A percentile compares a stretch with the other conserved stretches of the same genome.
These are phyloP conservation scores for Pyrgus malvae DNA, from an alignment of 2,888 invertebrate species.

Conservation along the genomic window DNA sequence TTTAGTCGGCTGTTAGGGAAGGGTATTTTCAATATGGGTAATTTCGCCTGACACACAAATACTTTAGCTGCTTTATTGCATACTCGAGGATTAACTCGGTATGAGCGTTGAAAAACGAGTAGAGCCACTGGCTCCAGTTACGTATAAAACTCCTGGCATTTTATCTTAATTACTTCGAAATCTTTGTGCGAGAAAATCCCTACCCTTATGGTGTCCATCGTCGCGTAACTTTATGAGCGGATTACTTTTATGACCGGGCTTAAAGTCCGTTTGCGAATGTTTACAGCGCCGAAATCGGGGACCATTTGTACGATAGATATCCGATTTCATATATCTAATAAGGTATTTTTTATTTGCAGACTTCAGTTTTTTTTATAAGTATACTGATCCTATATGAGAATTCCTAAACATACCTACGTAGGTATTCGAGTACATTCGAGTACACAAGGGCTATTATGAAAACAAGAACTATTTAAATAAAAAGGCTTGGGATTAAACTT, in stretches of 20 bases:
- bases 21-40: conserved; percentile 81
- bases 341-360: background rate
- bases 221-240: conserved; percentile 79
- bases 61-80: conserved; percentile 79
- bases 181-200: conserved; percentile 77
- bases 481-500: too few species aligned
- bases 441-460: too few species aligned
- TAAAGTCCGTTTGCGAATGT: conserved; percentile 78
- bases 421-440: too few species aligned
- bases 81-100: conserved; percentile 77
- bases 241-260: conserved; percentile 80
- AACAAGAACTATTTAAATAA: too few species aligned
- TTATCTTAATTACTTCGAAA: conserved; percentile 81
- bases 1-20: conserved; percentile 73
- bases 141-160: conserved; percentile 74
- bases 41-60: conserved; percentile 77
- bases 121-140: conserved; percentile 56
- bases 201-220: conserved; percentile 80
- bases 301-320: conserved; percentile 51
- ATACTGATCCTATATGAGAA: too few species aligned
- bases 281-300: conserved; percentile 66
- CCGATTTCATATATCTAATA: conserved; percentile 38
- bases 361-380: background rate
- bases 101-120: conserved; percentile 76
- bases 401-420: too few species aligned